Evolutionary conservation across 2,797 vertebrate genomes (phyloP).

Genomic region (Parauchenoglanis ngamensis): DNA sequence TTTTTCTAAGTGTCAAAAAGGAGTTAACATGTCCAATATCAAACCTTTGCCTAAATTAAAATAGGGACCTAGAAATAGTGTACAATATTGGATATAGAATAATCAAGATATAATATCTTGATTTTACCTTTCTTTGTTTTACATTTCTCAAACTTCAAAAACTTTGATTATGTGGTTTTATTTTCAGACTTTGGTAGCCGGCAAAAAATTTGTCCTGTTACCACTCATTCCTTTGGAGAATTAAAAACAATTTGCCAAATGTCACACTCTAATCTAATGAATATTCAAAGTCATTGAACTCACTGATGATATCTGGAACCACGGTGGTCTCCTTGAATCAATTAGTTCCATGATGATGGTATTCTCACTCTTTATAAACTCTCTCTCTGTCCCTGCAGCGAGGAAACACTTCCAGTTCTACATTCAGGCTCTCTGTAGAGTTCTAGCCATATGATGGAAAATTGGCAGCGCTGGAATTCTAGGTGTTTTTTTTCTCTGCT

Average conservation of each 20-base stretch:
- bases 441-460: background rate
- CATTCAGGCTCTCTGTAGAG: background rate
- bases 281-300: constrained; percentile 35
- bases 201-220: no score
- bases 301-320: constrained; percentile 23
- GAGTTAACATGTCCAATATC: background rate
- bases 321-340: constrained; percentile 21
- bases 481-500: background rate
- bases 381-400: background rate
- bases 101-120: background rate
- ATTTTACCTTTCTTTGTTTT: background rate
- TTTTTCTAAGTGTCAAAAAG: background rate
- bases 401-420: background rate
- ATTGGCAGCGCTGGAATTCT: constrained; percentile 2
- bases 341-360: constrained; percentile 15
- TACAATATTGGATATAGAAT: background rate
- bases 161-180: background rate
- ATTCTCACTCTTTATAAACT: background rate
- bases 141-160: background rate
- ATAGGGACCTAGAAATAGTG: background rate
- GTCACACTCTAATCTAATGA: constrained; percentile 19
- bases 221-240: background rate
- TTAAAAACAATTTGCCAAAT: background rate
- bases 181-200: background rate
- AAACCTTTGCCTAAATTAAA: background rate